Base-by-base conservation (phyloP, 2,888 invertebrate species). In the Acanthococcus lagerstroemiae region DNA sequence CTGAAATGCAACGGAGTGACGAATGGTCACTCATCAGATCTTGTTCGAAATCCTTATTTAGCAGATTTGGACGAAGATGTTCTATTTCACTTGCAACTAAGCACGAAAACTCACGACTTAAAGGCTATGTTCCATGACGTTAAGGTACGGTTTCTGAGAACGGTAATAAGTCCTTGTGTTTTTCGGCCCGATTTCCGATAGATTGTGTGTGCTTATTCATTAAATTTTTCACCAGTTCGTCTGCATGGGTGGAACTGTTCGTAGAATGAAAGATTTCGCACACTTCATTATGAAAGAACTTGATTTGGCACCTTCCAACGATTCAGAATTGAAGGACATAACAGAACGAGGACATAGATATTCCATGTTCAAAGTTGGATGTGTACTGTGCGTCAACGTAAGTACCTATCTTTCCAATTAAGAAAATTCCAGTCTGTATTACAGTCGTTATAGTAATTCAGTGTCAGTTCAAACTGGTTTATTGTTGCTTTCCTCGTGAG, bases 201-300 rank as follows among this genome's bases (percentile, higher is more conserved):
- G n/a, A 37, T 37, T 3, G 37, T 37, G 12, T 2, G 2, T 37
- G 19, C 45, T 15, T 15, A 1, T 45, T 45, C 24, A 12, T 19
- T 9, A 27, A 5, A 12, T 67, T 3, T 68, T 61, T 22, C 76
- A 78, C 48, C 78, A 95, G 94, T 96, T 94, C 78, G 92, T 96
- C 45, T 94, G 94, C 77, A 92, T 95, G 88, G 95, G 95, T 52
- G 95, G 95, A 17, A 94, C 95, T 22, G 92, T 94, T 15, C 89
- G 88, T 74, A 83, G 95, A 63, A 94, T 95, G 93, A 88, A 92
- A 77, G 84, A 84, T 74, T 95, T 95, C 77, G 95, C 95, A 27
- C 83, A 88, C 76, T 91, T 83, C 74, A 90, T 95, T 71, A 88
- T 91, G 86, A 82, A 87, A 69, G 90, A 94, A 80, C 87, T 95